phyloP scores from a whole-genome alignment of 1,140 invertebrate genomes.

The Mycetomoellerius zeteki region DNA sequence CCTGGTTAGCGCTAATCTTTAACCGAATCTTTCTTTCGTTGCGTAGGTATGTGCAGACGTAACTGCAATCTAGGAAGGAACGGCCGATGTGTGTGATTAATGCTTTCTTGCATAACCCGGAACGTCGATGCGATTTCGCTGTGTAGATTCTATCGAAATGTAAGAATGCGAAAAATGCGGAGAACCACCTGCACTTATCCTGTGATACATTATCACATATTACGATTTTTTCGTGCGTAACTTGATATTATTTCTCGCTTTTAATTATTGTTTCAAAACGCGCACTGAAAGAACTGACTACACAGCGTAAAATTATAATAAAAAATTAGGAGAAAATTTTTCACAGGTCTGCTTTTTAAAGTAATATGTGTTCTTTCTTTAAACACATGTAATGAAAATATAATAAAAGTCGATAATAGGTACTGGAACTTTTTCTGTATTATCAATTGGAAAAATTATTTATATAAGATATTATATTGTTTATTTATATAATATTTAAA shows the following conservation, averaged over 20 bases:
- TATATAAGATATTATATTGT: too few relatives aligned
- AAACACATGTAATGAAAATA: too few relatives aligned
- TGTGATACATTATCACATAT: background rate
- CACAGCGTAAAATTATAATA: background rate
- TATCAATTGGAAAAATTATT: too few relatives aligned
- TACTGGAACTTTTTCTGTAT: too few relatives aligned
- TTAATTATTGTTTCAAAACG: background rate
- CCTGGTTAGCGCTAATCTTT: constrained; percentile 1
- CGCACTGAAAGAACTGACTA: background rate
- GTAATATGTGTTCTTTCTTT: too few relatives aligned
- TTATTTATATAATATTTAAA: background rate
- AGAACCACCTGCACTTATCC: constrained; percentile 12
- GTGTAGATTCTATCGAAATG: background rate
- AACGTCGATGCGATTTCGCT: constrained; percentile 15
- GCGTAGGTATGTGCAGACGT: background rate
- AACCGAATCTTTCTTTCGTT: constrained; percentile 19
- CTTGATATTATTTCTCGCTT: background rate
- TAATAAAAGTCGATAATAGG: too few relatives aligned
- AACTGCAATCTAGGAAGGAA: constrained; percentile 27
- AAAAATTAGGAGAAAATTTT: background rate
- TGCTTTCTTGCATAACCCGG: constrained; percentile 12
- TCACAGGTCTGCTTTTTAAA: background rate
- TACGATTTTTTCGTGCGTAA: background rate
- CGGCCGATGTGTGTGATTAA: background rate
- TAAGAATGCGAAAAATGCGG: background rate